A percentile compares a stretch with the other conserved stretches of the same genome.
Conservation (phyloP, 2,113 vertebrate species). For the Boleophthalmus pectinirostris region DNA sequence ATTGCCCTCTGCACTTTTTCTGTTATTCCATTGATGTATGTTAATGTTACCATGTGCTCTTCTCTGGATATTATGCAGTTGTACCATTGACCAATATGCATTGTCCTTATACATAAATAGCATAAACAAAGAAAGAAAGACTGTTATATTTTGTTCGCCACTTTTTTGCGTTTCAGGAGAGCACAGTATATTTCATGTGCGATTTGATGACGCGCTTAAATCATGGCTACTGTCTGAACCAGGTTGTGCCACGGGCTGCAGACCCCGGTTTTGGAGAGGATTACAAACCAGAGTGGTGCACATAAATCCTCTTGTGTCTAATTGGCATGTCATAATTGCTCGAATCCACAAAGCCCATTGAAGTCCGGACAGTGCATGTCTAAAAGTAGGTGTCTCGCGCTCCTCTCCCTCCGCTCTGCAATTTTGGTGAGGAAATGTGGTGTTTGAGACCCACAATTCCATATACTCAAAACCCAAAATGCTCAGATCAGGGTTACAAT, state of each 20-base stretch:
- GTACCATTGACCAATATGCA: too few species aligned
- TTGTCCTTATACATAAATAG: too few species aligned
- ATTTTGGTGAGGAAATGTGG: constrained; percentile 30
- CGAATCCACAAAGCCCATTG: constrained; percentile 46
- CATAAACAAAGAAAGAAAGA: too few species aligned
- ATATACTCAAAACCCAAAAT: constrained; percentile 24
- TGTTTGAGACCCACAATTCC: constrained; percentile 42
- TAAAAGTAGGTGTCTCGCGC: constrained; percentile 35
- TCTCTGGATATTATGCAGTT: too few species aligned
- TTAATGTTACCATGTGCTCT: too few species aligned
- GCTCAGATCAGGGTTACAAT: constrained; percentile 37
- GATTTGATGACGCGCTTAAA: constrained; percentile 49
- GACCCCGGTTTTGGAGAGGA: constrained; percentile 67
- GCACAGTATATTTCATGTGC: not conserved
- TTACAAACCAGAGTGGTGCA: constrained; percentile 62
- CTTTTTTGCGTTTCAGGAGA: not conserved
- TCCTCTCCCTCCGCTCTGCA: constrained; percentile 9
- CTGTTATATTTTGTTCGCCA: too few species aligned
- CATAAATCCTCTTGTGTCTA: constrained; percentile 58
- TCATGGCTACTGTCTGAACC: constrained; percentile 61
- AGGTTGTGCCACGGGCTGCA: constrained; percentile 51
- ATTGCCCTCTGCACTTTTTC: too few species aligned
- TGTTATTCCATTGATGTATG: too few species aligned
- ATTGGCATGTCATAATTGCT: constrained; percentile 72
- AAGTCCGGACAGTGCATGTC: constrained; percentile 38